Evolutionary conservation across 2,797 vertebrate genomes (phyloP).

Genomic region (Tauraco hartlaubi): DNA sequence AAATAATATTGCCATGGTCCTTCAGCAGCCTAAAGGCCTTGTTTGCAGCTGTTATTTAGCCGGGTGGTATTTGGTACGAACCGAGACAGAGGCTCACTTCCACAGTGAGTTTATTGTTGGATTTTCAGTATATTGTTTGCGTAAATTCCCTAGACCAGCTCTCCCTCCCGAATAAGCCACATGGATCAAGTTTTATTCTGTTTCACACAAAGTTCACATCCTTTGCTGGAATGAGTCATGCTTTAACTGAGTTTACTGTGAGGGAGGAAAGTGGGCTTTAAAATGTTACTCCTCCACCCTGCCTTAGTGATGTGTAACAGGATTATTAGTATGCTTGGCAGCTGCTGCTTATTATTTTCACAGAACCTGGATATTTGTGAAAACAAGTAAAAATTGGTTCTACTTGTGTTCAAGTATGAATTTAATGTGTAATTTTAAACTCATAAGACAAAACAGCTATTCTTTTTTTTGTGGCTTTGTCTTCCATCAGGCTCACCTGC

Average conservation of each 20-base stretch:
- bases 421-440: not conserved
- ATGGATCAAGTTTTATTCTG: constrained; percentile 55
- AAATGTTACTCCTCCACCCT: constrained; percentile 65
- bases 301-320: constrained; percentile 36
- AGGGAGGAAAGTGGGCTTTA: constrained; percentile 63
- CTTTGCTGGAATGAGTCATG: constrained; percentile 65
- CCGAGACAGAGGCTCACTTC: not conserved
- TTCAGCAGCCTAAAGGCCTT: not conserved
- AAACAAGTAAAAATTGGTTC: constrained; percentile 2
- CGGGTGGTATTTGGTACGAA: constrained; percentile 28
- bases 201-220: constrained; percentile 61
- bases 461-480: not conserved
- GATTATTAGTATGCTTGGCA: constrained; percentile 61
- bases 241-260: constrained; percentile 47
- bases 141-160: constrained; percentile 39
- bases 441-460: not conserved
- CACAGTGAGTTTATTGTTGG: constrained; percentile 56
- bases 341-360: constrained; percentile 40
- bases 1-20: not conserved
- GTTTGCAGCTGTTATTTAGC: not conserved
- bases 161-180: constrained; percentile 30
- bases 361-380: constrained; percentile 55
- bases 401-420: not conserved
- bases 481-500: not conserved
- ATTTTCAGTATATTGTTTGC: constrained; percentile 49